Evolutionary conservation across 2,888 invertebrate species (phyloP), one percentile per base, ranked within the genome.

Genomic region (Cinara cedri): DNA sequence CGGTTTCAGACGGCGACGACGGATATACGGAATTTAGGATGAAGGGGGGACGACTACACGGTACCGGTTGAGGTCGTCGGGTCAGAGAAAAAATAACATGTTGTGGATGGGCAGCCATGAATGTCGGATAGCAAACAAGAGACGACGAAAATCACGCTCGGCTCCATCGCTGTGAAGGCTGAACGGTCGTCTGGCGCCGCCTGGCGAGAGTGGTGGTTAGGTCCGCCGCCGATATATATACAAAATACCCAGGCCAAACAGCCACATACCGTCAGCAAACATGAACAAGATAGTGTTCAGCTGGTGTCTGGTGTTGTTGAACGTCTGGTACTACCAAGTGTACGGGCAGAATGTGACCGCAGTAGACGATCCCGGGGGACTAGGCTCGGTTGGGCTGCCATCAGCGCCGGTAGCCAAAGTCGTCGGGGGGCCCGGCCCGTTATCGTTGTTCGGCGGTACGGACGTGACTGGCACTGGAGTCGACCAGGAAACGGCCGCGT

Each of bases 401-500:
- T 87, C 81, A 88, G 88, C 82, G 88, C 87, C 87, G 81, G 26
- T 62, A 34, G 71, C 71, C 63, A 54, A 80, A 19, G 44, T 16
- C 26, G 21, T 14, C 14, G 19, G 14, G 19, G 26, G 2, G 0
- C 19, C 19, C 26, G 19, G 2, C 1, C 19, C 19, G 16, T 3
- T 14, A 0, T 87, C 87, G 81, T 87, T 87, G 0, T 87, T 87
- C 81, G 87, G 88, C 82, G 88, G 70, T 16, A 62, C 76, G 21
- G 75, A 42, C 68, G 82, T 51, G 44, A 60, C 63, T 57, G 71
- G 60, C 46, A 62, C 57, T 51, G 54, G 72, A 57, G 26, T 66
- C 62, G 83, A 82, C 57, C 72, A 70, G 81, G 81, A 81, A 62
- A 82, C 78, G 54, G 81, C 21, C 87, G 88, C 82, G 85, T 85